A percentile compares a stretch with the other conserved stretches of the same genome.
Evolutionary conservation across 1,140 invertebrate genomes (phyloP).

Genomic region (Aphis gossypii): DNA sequence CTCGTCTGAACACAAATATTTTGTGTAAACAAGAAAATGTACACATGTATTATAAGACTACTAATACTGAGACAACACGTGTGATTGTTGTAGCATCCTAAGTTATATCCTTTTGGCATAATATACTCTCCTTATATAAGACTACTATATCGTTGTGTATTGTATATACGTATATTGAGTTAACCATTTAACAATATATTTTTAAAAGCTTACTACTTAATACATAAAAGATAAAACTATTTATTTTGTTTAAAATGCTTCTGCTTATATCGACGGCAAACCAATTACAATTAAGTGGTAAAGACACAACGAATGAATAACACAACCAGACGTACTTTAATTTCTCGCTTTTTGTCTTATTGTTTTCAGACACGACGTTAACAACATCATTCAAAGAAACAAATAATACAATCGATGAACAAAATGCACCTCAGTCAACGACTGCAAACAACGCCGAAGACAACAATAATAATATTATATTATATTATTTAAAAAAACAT

Average conservation of each 20-base stretch:
- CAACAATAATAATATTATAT: background rate
- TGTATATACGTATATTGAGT: background rate
- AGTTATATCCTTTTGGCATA: too few relatives aligned
- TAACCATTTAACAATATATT: background rate
- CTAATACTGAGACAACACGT: too few relatives aligned
- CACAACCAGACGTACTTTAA: background rate
- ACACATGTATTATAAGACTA: too few relatives aligned
- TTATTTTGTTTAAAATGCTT: background rate
- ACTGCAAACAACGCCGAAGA: background rate
- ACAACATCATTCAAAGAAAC: background rate
- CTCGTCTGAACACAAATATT: too few relatives aligned
- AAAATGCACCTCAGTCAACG: background rate
- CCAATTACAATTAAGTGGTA: background rate
- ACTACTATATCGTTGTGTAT: background rate
- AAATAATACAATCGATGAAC: background rate
- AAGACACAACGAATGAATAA: background rate
- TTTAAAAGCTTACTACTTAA: background rate
- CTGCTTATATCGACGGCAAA: background rate
- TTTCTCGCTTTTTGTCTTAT: background rate
- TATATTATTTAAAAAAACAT: background rate
- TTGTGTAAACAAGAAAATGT: too few relatives aligned
- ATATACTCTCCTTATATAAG: background rate
- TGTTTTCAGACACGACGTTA: constrained; percentile 42
- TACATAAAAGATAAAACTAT: background rate
- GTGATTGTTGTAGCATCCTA: too few relatives aligned